Evolutionary conservation across 2,888 invertebrate genomes (phyloP).

Genomic region (Lasius platythorax): DNA sequence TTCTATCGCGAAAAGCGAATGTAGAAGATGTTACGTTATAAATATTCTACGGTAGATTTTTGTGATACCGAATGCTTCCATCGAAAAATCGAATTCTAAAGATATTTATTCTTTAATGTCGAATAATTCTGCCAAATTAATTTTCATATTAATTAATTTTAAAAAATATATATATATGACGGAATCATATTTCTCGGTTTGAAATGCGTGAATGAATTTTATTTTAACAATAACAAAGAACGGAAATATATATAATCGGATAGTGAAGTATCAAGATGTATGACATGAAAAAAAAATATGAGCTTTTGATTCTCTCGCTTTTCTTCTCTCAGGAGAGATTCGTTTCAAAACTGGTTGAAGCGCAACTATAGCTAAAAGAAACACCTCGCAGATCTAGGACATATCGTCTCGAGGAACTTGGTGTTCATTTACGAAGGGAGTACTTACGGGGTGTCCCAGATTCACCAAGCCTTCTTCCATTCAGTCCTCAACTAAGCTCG

Average conservation of each 20-base stretch:
- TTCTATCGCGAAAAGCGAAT: background rate
- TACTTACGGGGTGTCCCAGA: constrained; percentile 27
- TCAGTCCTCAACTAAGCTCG: background rate
- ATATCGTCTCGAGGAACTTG: constrained; percentile 38
- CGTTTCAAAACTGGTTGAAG: constrained; percentile 12
- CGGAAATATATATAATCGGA: background rate
- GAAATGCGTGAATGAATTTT: background rate
- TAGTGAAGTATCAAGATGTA: constrained; percentile 14
- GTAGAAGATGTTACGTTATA: background rate
- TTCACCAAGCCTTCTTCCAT: constrained; percentile 5
- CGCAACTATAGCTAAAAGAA: constrained; percentile 13
- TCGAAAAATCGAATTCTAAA: background rate
- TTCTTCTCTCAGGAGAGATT: background rate
- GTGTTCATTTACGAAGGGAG: constrained; percentile 7
- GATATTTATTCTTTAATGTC: background rate
- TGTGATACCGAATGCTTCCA: too few species aligned
- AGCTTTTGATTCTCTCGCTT: background rate
- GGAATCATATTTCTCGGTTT: background rate
- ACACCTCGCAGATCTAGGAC: constrained; percentile 28
- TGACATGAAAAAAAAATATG: constrained; percentile 6
- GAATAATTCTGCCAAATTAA: background rate
- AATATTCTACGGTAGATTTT: background rate
- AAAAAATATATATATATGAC: background rate
- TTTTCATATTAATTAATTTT: background rate
- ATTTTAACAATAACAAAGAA: background rate